Base-by-base conservation (phyloP, 2,888 invertebrate species). In the Amitus sp. region DNA sequence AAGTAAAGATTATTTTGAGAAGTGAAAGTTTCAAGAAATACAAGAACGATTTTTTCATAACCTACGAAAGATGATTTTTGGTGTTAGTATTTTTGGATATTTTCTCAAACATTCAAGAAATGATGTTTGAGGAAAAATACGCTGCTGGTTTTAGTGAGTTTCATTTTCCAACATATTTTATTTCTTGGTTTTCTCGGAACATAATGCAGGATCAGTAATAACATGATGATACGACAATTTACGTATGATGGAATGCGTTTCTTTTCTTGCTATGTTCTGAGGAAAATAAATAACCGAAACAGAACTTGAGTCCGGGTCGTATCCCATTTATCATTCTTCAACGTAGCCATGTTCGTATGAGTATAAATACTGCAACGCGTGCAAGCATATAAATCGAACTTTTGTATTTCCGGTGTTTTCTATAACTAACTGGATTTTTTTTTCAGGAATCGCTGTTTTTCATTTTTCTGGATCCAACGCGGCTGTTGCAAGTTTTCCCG, bases 321-420 rank as follows among this genome's bases (percentile, higher is more conserved):
- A 33, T 50, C 40, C 46, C 59, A 63, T 63, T 63, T 55, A 59
- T 72, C 72, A 61, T 65, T 53, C 47, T 52, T 61, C 56, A 47
- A 64, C 68, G 68, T 67, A 58, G 55, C 56, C 59, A 63, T 58
- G 63, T 58, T 49, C 48, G 57, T 50, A 53, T 58, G 49, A 59
- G 54, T 58, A 62, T 65, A 66, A 66, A 67, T 66, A 73, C 68
- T 68, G 56, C 53, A 66, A 62, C 51, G 50, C 73, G 73, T 71
- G 69, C 66, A 49, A 61, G 67, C 68, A 73, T 76, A 77, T 78
- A 78, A 78, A 78, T 78, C 77, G 76, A 78, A 78, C 74, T 78
- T 77, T 77, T 77, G 73, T 76, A 78, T 78, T 78, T 79, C 76
- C 75, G 76, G 70, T 70, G 70, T 71, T 68, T 67, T 70, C 63